Conservation (phyloP, 2,888 invertebrate genomes). For the Notodonta dromedarius region DNA sequence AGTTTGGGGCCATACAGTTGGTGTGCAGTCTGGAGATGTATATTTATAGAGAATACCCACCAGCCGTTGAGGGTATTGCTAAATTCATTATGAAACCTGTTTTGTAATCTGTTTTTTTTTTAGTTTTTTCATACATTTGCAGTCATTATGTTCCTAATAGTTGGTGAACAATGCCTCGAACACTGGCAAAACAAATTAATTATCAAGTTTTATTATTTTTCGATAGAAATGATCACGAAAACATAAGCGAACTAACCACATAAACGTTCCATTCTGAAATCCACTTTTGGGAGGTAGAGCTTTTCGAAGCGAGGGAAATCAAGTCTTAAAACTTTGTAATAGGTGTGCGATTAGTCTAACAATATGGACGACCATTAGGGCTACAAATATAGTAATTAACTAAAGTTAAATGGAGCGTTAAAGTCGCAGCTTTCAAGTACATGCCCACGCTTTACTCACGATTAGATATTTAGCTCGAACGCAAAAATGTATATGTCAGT, state of each 20-base stretch:
- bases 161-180: not conserved
- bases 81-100: no score
- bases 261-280: constrained; percentile 13
- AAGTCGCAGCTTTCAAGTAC: no score
- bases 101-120: no score
- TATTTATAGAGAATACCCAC: no score
- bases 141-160: no score
- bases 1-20: no score
- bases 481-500: no score
- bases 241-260: constrained; percentile 11
- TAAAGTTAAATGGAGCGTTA: constrained; percentile 11
- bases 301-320: constrained; percentile 10
- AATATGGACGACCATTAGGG: constrained; percentile 5
- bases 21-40: no score
- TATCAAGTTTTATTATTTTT: not conserved
- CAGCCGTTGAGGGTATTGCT: no score
- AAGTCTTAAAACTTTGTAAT: constrained; percentile 12
- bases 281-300: constrained; percentile 9
- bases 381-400: constrained; percentile 19
- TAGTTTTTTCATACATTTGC: no score
- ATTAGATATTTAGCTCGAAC: no score
- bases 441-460: no score
- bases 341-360: constrained; percentile 8
- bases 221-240: constrained; percentile 7
- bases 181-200: constrained; percentile 6